Conservation (phyloP, 1,140 invertebrate genomes). For the Eriocheir sinensis region DNA sequence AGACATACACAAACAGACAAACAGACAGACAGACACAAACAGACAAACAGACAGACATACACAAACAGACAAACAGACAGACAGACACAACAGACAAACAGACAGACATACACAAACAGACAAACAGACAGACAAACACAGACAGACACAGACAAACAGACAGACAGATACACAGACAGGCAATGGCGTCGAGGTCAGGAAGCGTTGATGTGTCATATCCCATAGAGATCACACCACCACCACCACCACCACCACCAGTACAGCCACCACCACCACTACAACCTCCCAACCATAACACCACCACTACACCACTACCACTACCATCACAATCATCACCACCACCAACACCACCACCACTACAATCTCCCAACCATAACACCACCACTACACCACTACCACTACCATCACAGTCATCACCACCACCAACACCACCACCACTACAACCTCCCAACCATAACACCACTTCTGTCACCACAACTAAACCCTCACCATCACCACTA, state of each 20-base stretch:
- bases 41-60: neutral
- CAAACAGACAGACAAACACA: neutral
- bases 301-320: no score
- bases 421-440: neutral
- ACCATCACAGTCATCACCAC: neutral
- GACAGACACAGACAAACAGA: neutral
- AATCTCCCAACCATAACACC: no score
- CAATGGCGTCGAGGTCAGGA: neutral
- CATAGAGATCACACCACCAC: neutral
- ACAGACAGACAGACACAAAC: neutral
- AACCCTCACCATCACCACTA: no score
- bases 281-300: no score
- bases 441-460: neutral
- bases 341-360: no score
- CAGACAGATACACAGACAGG: neutral
- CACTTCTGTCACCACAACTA: no score
- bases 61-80: no score
- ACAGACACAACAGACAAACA: no score
- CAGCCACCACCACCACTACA: no score
- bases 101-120: neutral
- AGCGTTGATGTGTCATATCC: neutral
- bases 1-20: neutral
- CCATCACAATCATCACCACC: no score
- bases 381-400: neutral
- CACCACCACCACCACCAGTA: neutral